phyloP scores from a whole-genome alignment of 2,888 invertebrate genomes.

The Caenorhabditis panamensis region DNA sequence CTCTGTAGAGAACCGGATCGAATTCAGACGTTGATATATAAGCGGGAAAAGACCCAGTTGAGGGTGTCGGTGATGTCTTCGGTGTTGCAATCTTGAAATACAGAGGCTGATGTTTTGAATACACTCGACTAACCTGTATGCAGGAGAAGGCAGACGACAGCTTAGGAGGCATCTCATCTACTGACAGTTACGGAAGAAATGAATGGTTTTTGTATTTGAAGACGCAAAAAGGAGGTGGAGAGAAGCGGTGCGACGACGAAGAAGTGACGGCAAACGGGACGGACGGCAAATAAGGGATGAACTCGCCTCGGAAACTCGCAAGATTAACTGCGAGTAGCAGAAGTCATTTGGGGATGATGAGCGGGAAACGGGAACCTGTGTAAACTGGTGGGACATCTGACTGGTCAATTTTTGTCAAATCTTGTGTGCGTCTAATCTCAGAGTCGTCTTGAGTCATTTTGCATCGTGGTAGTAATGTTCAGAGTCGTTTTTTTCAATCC shows the following conservation, averaged over 20 bases:
- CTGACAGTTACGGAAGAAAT: constrained; percentile 18
- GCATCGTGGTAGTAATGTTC: background rate
- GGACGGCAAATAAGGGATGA: constrained; percentile 42
- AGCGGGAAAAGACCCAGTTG: constrained; percentile 34
- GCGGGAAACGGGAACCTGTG: constrained; percentile 37
- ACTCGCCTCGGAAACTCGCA: constrained; percentile 17
- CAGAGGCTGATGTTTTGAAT: background rate
- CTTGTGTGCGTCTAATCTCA: background rate
- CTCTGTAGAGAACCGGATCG: constrained; percentile 61
- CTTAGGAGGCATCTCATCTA: constrained; percentile 23
- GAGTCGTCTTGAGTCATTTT: background rate
- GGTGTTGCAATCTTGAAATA: constrained; percentile 56
- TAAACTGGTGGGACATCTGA: background rate
- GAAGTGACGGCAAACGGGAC: constrained; percentile 36
- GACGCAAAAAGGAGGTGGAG: background rate
- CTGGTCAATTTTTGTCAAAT: background rate
- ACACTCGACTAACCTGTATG: constrained; percentile 47
- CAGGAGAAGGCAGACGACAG: constrained; percentile 44
- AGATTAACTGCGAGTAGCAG: constrained; percentile 51
- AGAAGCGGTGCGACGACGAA: constrained; percentile 22
- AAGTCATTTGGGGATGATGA: constrained; percentile 54
- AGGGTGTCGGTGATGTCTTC: constrained; percentile 49
- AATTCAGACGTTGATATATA: constrained; percentile 61
- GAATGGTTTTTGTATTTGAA: constrained; percentile 35
- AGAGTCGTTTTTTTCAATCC: background rate